Evolutionary conservation across 2,888 invertebrate species (phyloP).

Genomic region (Calliopum simillimum): DNA sequence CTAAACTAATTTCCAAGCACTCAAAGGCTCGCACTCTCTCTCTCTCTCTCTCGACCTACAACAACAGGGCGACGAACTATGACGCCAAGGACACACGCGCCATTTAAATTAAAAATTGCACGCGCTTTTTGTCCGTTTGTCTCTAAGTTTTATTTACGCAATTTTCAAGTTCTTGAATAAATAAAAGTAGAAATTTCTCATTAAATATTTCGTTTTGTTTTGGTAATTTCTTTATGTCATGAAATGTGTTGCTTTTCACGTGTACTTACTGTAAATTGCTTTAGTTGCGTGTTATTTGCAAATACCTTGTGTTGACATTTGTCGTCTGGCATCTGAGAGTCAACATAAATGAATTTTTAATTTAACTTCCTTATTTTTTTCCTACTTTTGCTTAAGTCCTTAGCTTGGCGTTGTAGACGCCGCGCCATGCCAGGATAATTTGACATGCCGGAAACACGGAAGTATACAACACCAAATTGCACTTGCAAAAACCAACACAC

Average conservation of each 20-base stretch:
- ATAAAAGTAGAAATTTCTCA: slow-evolving; percentile 3
- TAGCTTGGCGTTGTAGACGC: too few species aligned
- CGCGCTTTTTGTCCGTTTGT: neutral
- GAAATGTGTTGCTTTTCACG: neutral
- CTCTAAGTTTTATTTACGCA: too few species aligned
- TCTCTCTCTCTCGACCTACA: slow-evolving; percentile 22
- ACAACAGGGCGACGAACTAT: neutral
- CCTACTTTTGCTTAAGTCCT: too few species aligned
- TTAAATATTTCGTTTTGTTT: neutral
- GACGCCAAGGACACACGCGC: slow-evolving; percentile 15
- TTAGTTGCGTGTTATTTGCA: slow-evolving; percentile 25
- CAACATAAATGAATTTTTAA: slow-evolving; percentile 29
- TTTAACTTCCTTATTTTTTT: neutral
- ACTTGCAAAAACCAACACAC: too few species aligned
- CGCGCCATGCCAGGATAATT: too few species aligned
- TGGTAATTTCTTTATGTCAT: neutral
- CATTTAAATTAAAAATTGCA: slow-evolving; percentile 15
- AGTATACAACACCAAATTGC: too few species aligned
- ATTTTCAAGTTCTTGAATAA: slow-evolving; percentile 1
- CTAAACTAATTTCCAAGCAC: neutral
- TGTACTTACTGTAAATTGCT: neutral
- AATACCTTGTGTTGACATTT: neutral
- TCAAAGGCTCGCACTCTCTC: too few species aligned
- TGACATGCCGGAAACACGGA: too few species aligned
- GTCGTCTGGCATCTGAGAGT: neutral